phyloP scores from a whole-genome alignment of 2,113 vertebrate species.

The Sula dactylatra region DNA sequence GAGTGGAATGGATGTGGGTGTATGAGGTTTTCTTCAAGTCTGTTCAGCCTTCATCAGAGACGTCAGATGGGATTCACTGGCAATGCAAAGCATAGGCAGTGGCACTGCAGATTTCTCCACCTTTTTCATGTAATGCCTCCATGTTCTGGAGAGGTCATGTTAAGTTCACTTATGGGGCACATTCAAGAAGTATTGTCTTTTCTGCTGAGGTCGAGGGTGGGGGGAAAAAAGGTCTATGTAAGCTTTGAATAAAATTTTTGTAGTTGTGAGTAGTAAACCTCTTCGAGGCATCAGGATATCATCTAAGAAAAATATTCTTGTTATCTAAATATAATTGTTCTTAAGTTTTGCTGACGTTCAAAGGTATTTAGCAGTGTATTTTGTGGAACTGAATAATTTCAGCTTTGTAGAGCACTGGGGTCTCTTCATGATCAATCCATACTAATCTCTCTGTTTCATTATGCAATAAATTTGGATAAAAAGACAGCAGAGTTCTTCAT shows the following conservation, averaged over 20 bases:
- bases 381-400: not conserved
- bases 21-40: not conserved
- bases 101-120: not conserved
- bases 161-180: not conserved
- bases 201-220: not conserved
- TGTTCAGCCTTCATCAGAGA: not conserved
- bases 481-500: not conserved
- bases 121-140: not conserved
- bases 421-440: not conserved
- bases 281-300: not conserved
- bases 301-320: not conserved
- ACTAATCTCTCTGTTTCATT: not conserved
- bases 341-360: not conserved
- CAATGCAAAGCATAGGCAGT: not conserved
- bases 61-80: not conserved
- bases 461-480: not conserved
- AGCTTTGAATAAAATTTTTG: not conserved
- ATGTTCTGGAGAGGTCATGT: not conserved
- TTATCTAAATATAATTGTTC: not conserved
- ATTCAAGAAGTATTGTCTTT: not conserved
- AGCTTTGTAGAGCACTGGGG: not conserved
- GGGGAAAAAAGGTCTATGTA: not conserved
- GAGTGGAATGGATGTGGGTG: not conserved
- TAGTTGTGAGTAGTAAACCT: not conserved
- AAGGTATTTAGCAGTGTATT: not conserved